These are phyloP conservation scores for Euborellia annulipes DNA, from an alignment of 1,140 invertebrate species.

Conservation along the genomic window DNA sequence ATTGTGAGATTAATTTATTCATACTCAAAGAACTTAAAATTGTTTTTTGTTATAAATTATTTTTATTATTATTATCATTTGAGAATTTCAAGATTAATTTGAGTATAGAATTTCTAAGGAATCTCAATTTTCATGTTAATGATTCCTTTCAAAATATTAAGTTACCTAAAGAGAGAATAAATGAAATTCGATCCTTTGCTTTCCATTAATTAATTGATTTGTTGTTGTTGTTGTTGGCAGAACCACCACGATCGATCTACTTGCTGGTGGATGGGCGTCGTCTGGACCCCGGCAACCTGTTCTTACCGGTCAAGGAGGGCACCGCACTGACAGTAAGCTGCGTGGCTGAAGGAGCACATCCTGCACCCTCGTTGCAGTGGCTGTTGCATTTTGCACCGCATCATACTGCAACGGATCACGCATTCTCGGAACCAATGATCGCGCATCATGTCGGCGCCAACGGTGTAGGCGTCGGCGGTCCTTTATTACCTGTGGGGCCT, in stretches of 20 bases:
- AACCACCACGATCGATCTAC: conserved; percentile 58
- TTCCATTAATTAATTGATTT: too few relatives aligned
- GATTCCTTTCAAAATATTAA: too few relatives aligned
- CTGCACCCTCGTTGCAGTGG: conserved; percentile 54
- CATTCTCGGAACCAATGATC: not conserved
- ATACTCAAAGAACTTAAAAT: too few relatives aligned
- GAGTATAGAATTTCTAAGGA: too few relatives aligned
- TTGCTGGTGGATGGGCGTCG: conserved; percentile 61
- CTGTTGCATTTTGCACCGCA: conserved; percentile 28
- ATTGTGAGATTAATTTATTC: too few relatives aligned
- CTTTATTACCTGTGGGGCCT: not conserved
- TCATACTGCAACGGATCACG: not conserved
- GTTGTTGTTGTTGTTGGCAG: too few relatives aligned
- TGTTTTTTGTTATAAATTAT: too few relatives aligned
- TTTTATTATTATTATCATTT: too few relatives aligned
- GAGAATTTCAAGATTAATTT: too few relatives aligned
- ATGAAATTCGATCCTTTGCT: too few relatives aligned
- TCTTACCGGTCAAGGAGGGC: conserved; percentile 66
- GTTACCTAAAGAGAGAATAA: too few relatives aligned
- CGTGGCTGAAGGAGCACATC: conserved; percentile 66
- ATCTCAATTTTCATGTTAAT: too few relatives aligned
- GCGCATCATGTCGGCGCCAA: not conserved
- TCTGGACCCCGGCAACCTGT: conserved; percentile 61
- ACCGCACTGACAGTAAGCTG: conserved; percentile 62
- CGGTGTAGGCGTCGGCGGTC: not conserved